Percentiles rank a stretch among this genome's conserved stretches.
Conservation (phyloP, 1,140 invertebrate genomes). For the Delia radicum region DNA sequence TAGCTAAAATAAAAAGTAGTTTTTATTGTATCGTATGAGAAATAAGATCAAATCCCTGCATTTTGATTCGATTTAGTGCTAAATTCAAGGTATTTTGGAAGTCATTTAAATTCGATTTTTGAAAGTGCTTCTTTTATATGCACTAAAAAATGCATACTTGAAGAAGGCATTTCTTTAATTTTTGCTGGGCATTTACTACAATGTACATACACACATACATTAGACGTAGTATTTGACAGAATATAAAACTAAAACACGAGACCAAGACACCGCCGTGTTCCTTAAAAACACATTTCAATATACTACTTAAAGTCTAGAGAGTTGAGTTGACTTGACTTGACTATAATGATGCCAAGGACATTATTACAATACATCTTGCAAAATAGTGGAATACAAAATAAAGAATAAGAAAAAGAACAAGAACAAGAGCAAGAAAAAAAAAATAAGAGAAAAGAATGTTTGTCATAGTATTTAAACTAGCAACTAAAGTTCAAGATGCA, state of each 20-base stretch:
- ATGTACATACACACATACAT: too few species aligned
- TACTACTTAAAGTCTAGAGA: background rate
- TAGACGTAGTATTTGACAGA: background rate
- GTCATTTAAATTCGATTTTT: too few species aligned
- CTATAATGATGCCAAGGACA: slow-evolving; percentile 22
- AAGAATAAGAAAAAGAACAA: background rate
- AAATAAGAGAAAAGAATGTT: background rate
- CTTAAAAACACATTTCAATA: background rate
- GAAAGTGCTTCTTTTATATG: too few species aligned
- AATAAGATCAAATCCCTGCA: too few species aligned
- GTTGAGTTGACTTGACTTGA: background rate
- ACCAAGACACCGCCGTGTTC: background rate
- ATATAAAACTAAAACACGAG: background rate
- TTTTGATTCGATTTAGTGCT: too few species aligned
- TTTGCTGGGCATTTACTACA: too few species aligned
- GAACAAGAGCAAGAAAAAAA: background rate
- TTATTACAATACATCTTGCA: slow-evolving; percentile 9
- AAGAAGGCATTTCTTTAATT: too few species aligned
- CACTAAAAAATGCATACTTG: too few species aligned
- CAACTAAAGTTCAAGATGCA: slow-evolving; percentile 12
- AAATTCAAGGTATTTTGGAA: too few species aligned
- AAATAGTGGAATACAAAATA: background rate
- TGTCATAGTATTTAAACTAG: slow-evolving; percentile 13
- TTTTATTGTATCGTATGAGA: too few species aligned
- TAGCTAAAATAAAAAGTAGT: too few species aligned